Evolutionary conservation across 2,797 vertebrate genomes (phyloP).

Genomic region (Epinephelus awoara): DNA sequence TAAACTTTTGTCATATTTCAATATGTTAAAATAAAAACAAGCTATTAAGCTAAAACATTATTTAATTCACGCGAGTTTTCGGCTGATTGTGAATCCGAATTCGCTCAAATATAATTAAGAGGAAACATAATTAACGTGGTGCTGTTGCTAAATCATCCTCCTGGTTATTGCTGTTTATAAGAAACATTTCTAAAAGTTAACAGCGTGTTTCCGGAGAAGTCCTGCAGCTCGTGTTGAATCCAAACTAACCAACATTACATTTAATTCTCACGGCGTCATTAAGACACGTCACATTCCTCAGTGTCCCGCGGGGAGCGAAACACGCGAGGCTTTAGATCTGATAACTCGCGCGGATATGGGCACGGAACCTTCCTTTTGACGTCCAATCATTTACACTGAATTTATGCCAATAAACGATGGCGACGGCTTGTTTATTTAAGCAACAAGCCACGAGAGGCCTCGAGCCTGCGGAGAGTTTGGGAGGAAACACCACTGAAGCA

Average conservation of each 20-base stretch:
- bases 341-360: slow-evolving; percentile 32
- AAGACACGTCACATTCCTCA: slow-evolving; percentile 20
- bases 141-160: neutral
- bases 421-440: slow-evolving; percentile 70
- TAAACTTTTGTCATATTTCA: neutral
- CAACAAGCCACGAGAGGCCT: slow-evolving; percentile 51
- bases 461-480: slow-evolving; percentile 15
- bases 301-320: slow-evolving; percentile 14
- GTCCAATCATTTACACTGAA: slow-evolving; percentile 44
- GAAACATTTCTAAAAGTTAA: neutral
- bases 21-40: neutral
- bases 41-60: neutral
- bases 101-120: neutral
- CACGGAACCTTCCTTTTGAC: slow-evolving; percentile 15
- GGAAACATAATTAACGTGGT: neutral
- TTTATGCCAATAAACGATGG: slow-evolving; percentile 60
- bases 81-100: neutral
- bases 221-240: neutral
- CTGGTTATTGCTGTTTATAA: neutral
- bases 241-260: slow-evolving; percentile 11
- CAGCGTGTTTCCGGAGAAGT: neutral
- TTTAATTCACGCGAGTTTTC: too few species aligned
- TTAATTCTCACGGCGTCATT: slow-evolving; percentile 25
- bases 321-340: slow-evolving; percentile 43
- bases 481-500: slow-evolving; percentile 7